A percentile compares a stretch with the other conserved stretches of the same genome.
These are phyloP conservation scores for Cydia amplana DNA, from an alignment of 1,140 invertebrate genomes.

Conservation along the genomic window DNA sequence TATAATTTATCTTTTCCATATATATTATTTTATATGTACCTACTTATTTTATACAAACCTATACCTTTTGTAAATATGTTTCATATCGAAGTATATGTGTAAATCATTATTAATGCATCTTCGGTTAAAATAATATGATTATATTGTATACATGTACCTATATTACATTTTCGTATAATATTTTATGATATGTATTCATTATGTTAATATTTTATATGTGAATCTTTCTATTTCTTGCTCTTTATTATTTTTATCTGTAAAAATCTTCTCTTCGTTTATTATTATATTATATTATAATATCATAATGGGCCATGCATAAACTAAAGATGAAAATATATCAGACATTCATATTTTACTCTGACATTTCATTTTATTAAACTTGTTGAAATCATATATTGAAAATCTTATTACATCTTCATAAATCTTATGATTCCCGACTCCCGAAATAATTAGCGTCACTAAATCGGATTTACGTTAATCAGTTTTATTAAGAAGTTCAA, in stretches of 20 bases:
- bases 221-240: conserved; percentile 39
- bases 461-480: too few relatives aligned
- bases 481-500: too few relatives aligned
- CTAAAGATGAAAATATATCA: conserved; percentile 47
- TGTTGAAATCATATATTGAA: background rate
- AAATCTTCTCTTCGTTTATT: conserved; percentile 41
- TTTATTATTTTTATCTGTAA: conserved; percentile 39
- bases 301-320: conserved; percentile 49
- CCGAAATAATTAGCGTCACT: too few relatives aligned
- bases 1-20: conserved; percentile 37
- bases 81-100: conserved; percentile 53
- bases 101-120: conserved; percentile 66
- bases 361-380: conserved; percentile 37
- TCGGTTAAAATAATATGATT: conserved; percentile 49
- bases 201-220: conserved; percentile 39
- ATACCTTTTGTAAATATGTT: conserved; percentile 73
- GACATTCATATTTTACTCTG: conserved; percentile 37
- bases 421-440: too few relatives aligned
- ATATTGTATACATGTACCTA: conserved; percentile 39
- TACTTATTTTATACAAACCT: conserved; percentile 9
- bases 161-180: conserved; percentile 38
- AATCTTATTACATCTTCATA: background rate
- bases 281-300: conserved; percentile 42
- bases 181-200: conserved; percentile 33
- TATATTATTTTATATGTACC: conserved; percentile 35